A percentile compares a stretch with the other conserved stretches of the same genome.
Evolutionary conservation across 1,140 invertebrate genomes (phyloP).

Genomic region (Dryas iulia): DNA sequence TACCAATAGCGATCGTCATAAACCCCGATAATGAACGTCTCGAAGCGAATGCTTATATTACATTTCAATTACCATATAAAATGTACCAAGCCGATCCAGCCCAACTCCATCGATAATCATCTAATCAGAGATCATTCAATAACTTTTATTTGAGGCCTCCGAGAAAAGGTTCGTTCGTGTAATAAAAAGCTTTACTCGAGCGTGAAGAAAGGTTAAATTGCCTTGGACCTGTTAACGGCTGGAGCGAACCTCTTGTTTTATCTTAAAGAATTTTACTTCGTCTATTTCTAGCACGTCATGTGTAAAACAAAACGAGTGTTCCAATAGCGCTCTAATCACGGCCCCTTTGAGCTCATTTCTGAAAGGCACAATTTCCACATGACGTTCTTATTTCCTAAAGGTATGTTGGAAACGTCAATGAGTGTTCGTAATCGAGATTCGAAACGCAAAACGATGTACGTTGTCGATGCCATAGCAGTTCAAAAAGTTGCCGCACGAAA

Average conservation of each 20-base stretch:
- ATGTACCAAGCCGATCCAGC: conserved; percentile 55
- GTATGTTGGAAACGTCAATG: conserved; percentile 56
- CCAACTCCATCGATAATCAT: conserved; percentile 67
- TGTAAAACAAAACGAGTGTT: conserved; percentile 32
- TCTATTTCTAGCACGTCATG: conserved; percentile 49
- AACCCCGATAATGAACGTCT: conserved; percentile 62
- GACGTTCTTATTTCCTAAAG: conserved; percentile 41
- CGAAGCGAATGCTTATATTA: conserved; percentile 67
- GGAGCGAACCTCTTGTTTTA: conserved; percentile 60
- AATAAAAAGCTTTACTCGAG: conserved; percentile 19
- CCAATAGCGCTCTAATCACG: conserved; percentile 28
- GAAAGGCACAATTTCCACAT: conserved; percentile 23
- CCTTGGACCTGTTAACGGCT: conserved; percentile 35
- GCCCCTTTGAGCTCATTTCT: conserved; percentile 23
- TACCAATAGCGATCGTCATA: conserved; percentile 52
- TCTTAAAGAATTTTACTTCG: conserved; percentile 49
- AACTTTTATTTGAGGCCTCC: conserved; percentile 62
- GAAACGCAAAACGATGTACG: conserved; percentile 60
- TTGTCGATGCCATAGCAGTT: conserved; percentile 42
- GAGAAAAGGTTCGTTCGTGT: conserved; percentile 22
- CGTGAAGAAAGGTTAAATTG: conserved; percentile 45
- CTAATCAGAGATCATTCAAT: conserved; percentile 76
- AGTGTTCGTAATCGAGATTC: conserved; percentile 54
- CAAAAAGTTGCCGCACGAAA: conserved; percentile 40
- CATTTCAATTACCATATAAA: conserved; percentile 78